Evolutionary conservation across 2,113 vertebrate genomes (phyloP).

Genomic region (Cyanocitta stelleri): DNA sequence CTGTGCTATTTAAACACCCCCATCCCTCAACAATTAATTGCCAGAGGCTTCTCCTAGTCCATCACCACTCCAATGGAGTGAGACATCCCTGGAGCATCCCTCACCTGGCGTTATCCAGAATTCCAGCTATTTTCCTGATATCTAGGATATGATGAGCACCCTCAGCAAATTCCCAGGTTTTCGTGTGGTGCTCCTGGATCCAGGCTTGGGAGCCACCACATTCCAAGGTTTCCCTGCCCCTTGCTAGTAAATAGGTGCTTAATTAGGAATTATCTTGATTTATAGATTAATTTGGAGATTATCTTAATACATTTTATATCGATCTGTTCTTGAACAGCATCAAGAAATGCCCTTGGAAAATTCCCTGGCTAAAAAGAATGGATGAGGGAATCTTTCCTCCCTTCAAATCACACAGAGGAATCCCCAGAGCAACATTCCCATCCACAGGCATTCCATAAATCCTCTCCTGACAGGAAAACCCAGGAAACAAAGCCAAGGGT

Average conservation of each 20-base stretch:
- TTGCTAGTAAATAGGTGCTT: background rate
- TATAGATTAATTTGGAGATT: background rate
- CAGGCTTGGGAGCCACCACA: background rate
- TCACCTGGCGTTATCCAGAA: rapidly evolving
- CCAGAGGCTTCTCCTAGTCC: background rate
- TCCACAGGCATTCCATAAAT: rapidly evolving
- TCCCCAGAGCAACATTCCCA: background rate
- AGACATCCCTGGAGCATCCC: background rate
- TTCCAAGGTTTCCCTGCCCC: background rate
- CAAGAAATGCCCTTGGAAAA: background rate
- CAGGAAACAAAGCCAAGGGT: background rate
- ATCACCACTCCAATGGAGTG: background rate
- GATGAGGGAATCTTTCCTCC: background rate
- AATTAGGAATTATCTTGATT: background rate
- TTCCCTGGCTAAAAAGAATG: background rate
- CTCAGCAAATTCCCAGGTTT: rapidly evolving
- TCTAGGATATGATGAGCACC: rapidly evolving
- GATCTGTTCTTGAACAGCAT: background rate
- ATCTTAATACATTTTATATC: background rate
- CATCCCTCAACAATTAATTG: background rate
- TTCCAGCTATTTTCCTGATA: background rate
- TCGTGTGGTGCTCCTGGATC: background rate
- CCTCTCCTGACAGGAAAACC: background rate
- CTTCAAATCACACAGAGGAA: background rate
- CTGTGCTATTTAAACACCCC: background rate